Percentiles rank a stretch among this genome's conserved stretches.
Evolutionary conservation across 2,797 vertebrate genomes (phyloP).

Genomic region (Cottoperca gobio): DNA sequence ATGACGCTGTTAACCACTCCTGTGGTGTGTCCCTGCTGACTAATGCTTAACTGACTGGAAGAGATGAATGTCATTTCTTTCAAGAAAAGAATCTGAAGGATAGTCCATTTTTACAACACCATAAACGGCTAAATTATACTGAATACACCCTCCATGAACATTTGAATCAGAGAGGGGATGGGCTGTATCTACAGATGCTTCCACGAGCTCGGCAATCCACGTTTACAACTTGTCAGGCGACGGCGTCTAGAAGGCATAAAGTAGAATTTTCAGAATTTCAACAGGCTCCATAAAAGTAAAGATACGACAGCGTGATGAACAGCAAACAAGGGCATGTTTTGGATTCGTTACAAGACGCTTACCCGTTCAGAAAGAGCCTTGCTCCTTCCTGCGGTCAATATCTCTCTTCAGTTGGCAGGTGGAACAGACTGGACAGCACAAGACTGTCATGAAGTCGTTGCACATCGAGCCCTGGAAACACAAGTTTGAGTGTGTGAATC

Average conservation of each 20-base stretch:
- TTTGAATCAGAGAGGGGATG: neutral
- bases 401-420: slow-evolving; percentile 91
- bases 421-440: slow-evolving; percentile 70
- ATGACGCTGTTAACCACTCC: neutral
- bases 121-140: neutral
- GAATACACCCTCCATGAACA: neutral
- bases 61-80: neutral
- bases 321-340: too few species aligned
- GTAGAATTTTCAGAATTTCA: neutral
- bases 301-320: too few species aligned
- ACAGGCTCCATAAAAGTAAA: neutral
- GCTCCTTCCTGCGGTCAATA: slow-evolving; percentile 83
- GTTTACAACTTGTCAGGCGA: neutral
- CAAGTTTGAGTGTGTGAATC: neutral
- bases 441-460: neutral
- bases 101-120: neutral
- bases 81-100: neutral
- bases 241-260: slow-evolving; percentile 12
- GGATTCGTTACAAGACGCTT: neutral
- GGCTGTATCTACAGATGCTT: neutral
- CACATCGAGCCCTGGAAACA: slow-evolving; percentile 86
- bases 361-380: slow-evolving; percentile 80
- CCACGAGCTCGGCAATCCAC: neutral
- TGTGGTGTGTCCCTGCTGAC: neutral
- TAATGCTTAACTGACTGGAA: slow-evolving; percentile 5